These are phyloP conservation scores for Trypoxylon attenuatum DNA, from an alignment of 2,888 invertebrate genomes.

Conservation along the genomic window DNA sequence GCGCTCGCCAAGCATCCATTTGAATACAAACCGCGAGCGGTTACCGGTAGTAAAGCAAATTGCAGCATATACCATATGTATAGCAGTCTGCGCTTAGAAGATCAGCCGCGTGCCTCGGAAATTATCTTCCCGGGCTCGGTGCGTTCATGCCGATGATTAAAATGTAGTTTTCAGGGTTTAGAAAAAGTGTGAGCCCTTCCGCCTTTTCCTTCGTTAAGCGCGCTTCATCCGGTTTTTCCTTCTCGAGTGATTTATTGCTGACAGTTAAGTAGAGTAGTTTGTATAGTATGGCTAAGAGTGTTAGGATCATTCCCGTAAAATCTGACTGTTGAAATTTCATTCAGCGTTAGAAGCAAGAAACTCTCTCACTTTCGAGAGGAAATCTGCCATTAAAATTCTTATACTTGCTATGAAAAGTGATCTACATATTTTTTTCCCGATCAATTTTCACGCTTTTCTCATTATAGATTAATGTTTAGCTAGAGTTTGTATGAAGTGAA, in stretches of 20 bases:
- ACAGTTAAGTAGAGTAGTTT: too few species aligned
- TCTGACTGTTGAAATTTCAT: too few species aligned
- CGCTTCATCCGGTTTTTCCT: constrained; percentile 21
- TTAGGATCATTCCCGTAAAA: too few species aligned
- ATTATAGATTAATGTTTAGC: too few species aligned
- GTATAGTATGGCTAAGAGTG: too few species aligned
- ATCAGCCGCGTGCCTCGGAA: constrained; percentile 20
- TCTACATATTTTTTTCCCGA: too few species aligned
- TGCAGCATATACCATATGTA: constrained; percentile 42
- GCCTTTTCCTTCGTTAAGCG: constrained; percentile 18
- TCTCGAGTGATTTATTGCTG: constrained; percentile 30
- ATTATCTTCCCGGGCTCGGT: constrained; percentile 44
- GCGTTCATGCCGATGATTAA: constrained; percentile 48
- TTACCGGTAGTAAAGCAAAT: constrained; percentile 47
- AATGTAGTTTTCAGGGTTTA: constrained; percentile 49
- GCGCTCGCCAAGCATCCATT: constrained; percentile 37
- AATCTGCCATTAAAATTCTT: too few species aligned
- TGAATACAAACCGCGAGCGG: constrained; percentile 47
- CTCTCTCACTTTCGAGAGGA: too few species aligned
- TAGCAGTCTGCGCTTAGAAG: constrained; percentile 1
- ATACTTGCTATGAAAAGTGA: too few species aligned
- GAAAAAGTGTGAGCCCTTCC: constrained; percentile 30
- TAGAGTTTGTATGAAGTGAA: too few species aligned
- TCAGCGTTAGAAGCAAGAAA: too few species aligned
- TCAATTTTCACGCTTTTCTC: too few species aligned